phyloP scores from a whole-genome alignment of 2,888 invertebrate species.

The Ashinkailepas kermadecensis region DNA sequence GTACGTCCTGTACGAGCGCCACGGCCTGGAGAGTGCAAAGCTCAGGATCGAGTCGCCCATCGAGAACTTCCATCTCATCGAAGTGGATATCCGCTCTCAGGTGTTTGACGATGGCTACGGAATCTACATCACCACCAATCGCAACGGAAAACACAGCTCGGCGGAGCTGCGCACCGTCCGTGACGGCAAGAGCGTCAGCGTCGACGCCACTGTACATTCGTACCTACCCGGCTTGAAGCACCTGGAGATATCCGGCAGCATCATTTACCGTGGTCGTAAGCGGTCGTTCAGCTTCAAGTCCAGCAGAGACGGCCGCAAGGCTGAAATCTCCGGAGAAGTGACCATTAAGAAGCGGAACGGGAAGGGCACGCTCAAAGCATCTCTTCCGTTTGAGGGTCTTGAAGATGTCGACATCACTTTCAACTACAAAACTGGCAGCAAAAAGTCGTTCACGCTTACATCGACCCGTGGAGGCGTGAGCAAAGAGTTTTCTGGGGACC shows the following conservation, averaged over 20 bases:
- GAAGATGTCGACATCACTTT: background rate
- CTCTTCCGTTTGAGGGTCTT: background rate
- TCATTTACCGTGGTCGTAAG: background rate
- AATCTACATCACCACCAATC: conserved; percentile 9
- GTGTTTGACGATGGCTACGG: background rate
- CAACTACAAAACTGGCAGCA: background rate
- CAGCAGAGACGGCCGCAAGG: background rate
- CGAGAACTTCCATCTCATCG: background rate
- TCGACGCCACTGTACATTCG: background rate
- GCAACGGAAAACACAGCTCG: background rate
- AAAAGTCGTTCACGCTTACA: background rate
- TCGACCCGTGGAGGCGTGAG: background rate
- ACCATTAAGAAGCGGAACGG: background rate
- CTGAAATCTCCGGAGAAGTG: background rate
- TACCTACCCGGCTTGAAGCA: background rate
- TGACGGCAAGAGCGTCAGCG: background rate
- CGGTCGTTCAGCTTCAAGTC: conserved; percentile 3
- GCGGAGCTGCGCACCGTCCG: background rate
- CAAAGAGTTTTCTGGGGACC: background rate
- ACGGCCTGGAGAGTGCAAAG: conserved; percentile 6
- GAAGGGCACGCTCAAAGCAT: background rate
- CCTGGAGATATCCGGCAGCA: background rate
- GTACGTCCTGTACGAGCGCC: conserved; percentile 8
- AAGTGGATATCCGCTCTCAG: background rate
- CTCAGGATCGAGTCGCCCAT: background rate